Base-by-base conservation (phyloP, 2,797 vertebrate species). In the Hypotaenidia philippensis region DNA sequence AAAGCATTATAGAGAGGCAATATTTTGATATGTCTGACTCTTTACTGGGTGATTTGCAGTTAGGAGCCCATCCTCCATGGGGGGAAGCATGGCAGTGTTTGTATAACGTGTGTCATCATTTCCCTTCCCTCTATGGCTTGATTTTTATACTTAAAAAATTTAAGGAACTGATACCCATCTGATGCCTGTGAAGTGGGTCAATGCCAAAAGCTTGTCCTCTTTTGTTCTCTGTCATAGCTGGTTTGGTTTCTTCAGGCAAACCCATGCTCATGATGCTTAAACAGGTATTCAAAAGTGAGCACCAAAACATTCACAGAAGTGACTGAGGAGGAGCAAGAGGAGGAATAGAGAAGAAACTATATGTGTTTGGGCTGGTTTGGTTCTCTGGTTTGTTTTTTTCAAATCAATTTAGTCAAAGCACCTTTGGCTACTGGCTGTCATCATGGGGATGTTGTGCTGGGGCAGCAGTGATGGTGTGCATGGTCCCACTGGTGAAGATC, bases 211-310 rank as follows among this genome's bases (percentile, higher is more conserved):
- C n/a, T 53, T 71, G 27, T 59, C 56, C 34, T 75, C 69, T 60
- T 70, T 7, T 32, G 31, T 47, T 47, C 41, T 55, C 52, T 74
- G 0, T 61, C 65, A 41, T 41, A 55, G 16, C 52, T 80, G 31
- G 7, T 72, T 83, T 89, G 68, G 41, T 80, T 91, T 83, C 41
- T 38, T 76, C 21, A 59, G 44, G 31, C 12, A 74, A 90, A 93
- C 31, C 23, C 22, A 3, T 52, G 34, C 53, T 84, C 36, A 21
- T 74, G 60, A 26, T 2, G 0, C 63, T 80, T 87, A n/a, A 41
- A 69, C 1, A 1, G 13, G 53, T 83, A 40, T 29, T 63, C 27
- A 56, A 59, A 90, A 61, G 22, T 31, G 47, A 71, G 26, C 1
- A 0, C 41, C 7, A 19, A 52, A 76, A 15, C 21, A 16, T 36